Evolutionary conservation across 92 coral and sea anemone species (phyloP).

Genomic region (Galaxea fascicularis): DNA sequence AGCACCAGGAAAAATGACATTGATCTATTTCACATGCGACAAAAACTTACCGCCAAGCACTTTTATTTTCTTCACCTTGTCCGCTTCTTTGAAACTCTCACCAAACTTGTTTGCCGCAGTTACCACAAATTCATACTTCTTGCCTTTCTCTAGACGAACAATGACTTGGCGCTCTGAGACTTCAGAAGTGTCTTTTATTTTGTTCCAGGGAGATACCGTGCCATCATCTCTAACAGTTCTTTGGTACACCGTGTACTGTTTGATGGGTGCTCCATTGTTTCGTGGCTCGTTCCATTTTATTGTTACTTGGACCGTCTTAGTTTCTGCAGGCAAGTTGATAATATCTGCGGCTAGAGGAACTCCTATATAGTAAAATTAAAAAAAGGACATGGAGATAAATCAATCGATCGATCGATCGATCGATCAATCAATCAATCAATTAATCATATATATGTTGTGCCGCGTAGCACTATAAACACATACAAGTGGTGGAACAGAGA

Average conservation of each 20-base stretch:
- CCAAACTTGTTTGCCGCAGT: slow-evolving; percentile 7
- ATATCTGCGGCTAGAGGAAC: neutral
- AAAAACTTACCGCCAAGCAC: neutral
- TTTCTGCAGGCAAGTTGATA: neutral
- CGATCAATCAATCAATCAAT: too few relatives aligned
- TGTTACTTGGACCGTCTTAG: neutral
- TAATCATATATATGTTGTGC: too few relatives aligned
- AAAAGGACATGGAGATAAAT: too few relatives aligned
- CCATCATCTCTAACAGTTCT: neutral
- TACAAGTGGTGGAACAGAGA: too few relatives aligned
- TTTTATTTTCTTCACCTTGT: neutral
- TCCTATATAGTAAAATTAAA: neutral
- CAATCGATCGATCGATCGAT: too few relatives aligned
- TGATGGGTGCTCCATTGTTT: neutral
- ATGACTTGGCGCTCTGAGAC: neutral
- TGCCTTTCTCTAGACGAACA: neutral
- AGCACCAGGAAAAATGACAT: too few relatives aligned
- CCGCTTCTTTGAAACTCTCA: slow-evolving; percentile 6
- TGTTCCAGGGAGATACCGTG: neutral
- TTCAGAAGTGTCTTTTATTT: neutral
- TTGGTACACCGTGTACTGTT: slow-evolving; percentile 11
- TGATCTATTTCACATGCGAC: too few relatives aligned
- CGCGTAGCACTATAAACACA: too few relatives aligned
- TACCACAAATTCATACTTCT: neutral
- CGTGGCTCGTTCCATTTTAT: neutral